These are phyloP conservation scores for Acestrorhynchus altus DNA, from an alignment of 2,797 vertebrate species.

Conservation along the genomic window DNA sequence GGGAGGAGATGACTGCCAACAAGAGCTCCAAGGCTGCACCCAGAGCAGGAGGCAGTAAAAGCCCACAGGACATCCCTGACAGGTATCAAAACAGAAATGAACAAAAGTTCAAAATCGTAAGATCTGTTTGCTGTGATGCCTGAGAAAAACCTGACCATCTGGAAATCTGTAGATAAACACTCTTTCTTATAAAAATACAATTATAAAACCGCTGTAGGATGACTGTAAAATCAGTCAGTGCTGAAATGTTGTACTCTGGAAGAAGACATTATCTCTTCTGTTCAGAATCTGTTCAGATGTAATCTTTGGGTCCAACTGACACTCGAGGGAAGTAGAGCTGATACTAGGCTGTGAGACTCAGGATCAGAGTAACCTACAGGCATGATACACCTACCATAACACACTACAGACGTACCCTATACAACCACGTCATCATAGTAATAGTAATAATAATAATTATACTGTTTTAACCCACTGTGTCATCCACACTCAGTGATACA, in stretches of 20 bases:
- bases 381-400: too few relatives aligned
- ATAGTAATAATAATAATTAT: too few relatives aligned
- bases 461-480: too few relatives aligned
- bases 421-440: too few relatives aligned
- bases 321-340: too few relatives aligned
- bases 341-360: too few relatives aligned
- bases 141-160: not conserved
- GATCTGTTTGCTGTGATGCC: not conserved
- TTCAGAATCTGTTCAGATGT: constrained; percentile 59
- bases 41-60: constrained; percentile 89
- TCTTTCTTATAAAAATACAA: too few relatives aligned
- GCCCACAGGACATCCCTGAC: constrained; percentile 84
- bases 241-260: not conserved
- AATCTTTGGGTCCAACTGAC: constrained; percentile 58
- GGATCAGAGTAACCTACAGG: too few relatives aligned
- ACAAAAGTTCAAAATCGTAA: not conserved
- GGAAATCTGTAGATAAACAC: not conserved
- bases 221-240: not conserved
- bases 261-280: constrained; percentile 43
- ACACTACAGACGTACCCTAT: too few relatives aligned
- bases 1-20: constrained; percentile 98
- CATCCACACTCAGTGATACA: too few relatives aligned
- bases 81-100: constrained; percentile 74
- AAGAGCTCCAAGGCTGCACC: constrained; percentile 89
- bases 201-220: not conserved